Evolutionary conservation across 1,140 invertebrate genomes (phyloP).

Genomic region (Hypothenemus hampei): DNA sequence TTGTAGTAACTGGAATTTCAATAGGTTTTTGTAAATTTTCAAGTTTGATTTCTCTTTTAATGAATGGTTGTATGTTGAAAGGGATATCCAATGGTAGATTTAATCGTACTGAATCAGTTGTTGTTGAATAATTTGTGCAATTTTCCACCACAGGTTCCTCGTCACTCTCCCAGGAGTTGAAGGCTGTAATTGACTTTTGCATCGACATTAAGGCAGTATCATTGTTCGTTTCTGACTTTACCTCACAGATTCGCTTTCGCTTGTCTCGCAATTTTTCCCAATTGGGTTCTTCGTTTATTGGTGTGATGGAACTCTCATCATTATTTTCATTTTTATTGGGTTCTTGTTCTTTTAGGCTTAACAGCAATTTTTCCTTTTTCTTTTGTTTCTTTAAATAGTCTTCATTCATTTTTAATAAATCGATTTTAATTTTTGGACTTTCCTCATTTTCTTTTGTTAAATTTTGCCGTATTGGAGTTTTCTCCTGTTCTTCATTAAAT

Average conservation of each 20-base stretch:
- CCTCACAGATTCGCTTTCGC: background rate
- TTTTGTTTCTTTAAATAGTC: slow-evolving; percentile 22
- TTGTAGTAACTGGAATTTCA: background rate
- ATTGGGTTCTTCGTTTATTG: background rate
- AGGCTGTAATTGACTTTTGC: background rate
- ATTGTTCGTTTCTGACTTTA: background rate
- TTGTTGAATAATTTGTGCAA: no score
- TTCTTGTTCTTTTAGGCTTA: background rate
- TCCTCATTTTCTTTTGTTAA: slow-evolving; percentile 2
- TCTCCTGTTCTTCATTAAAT: slow-evolving; percentile 4
- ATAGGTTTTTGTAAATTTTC: slow-evolving; percentile 3
- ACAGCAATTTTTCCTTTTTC: slow-evolving; percentile 4
- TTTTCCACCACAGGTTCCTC: slow-evolving; percentile 28
- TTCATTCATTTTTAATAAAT: slow-evolving; percentile 23
- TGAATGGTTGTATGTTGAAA: slow-evolving; percentile 36
- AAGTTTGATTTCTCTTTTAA: slow-evolving; percentile 18
- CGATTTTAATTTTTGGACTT: slow-evolving; percentile 15
- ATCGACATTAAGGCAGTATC: background rate
- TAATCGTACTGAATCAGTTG: background rate
- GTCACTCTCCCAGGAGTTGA: slow-evolving; percentile 33
- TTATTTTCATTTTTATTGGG: no score
- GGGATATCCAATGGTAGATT: slow-evolving; percentile 31
- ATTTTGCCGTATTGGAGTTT: background rate
- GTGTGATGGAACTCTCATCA: no score
- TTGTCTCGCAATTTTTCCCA: background rate